Base-by-base conservation (phyloP, 2,113 vertebrate genomes). In the Heterotis niloticus region DNA sequence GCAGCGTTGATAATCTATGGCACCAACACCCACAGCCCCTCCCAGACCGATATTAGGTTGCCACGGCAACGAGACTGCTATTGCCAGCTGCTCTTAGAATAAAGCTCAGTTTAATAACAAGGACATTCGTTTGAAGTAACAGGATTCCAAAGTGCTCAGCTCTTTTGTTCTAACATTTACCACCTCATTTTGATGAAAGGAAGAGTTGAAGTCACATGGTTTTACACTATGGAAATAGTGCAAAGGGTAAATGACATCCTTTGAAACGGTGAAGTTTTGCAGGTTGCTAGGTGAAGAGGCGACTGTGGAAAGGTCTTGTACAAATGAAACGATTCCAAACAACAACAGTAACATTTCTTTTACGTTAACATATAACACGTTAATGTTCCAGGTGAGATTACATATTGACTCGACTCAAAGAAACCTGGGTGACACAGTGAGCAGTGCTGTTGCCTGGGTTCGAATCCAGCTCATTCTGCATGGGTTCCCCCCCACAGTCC, bases 1-100 rank as follows among this genome's bases (percentile, higher is more conserved):
- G 23, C 51, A 72, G 51, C 51, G 51, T 54, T 51, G 34, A 72
- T 72, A 74, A 74, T 74, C 72, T 74, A 59, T 28, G 71, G 71
- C 72, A 18, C 52, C 57, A 51, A 68, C 57, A 24, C 57, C 59
- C 29, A n/a, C 29, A 75, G 44, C 44, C 44, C 17, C 59, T 78
- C 60, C 62, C 69, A 67, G 76, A 54, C 18, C 20, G 76, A 54
- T 66, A 64, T 28, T 64, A 44, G 26, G 80, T 82, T 82, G 57
- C 78, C 81, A 76, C 79, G 78, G 81, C 62, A 51, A 82, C 44
- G 18, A 14, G 57, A 82, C 59, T 71, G 44, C 72, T 23, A 59
- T 29, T 69, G 70, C 26, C 51, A 74, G 52, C 24, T 71, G 75
- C 75, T 69, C 20, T 65, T 14, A 60, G 64, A 68, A 24, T 24